Percentiles rank a stretch among this genome's conserved stretches.
These are phyloP conservation scores for Indri indri DNA, from an alignment of 2,113 vertebrate genomes.

Conservation along the genomic window DNA sequence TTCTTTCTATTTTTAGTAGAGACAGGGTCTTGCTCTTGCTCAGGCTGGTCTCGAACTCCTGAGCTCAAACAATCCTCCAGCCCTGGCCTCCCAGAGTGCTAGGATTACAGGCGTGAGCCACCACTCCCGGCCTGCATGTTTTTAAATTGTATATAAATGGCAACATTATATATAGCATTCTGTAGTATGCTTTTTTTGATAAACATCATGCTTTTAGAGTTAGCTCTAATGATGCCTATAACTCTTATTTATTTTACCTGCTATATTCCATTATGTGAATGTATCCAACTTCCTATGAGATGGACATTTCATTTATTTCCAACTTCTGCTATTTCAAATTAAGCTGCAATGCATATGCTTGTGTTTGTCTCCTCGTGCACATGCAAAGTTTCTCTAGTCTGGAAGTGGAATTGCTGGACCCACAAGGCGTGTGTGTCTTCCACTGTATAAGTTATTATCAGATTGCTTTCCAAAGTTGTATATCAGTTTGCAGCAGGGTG, in stretches of 20 bases:
- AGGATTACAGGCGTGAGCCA: too few relatives aligned
- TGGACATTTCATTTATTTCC: not conserved
- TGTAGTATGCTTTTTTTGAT: not conserved
- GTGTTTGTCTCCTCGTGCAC: not conserved
- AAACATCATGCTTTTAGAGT: not conserved
- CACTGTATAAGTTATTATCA: not conserved
- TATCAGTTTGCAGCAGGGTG: not conserved
- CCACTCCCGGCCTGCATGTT: not conserved
- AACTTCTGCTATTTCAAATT: not conserved
- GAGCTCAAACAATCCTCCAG: too few relatives aligned
- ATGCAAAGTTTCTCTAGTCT: not conserved
- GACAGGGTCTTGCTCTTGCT: too few relatives aligned
- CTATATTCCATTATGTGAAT: not conserved
- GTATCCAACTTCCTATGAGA: not conserved
- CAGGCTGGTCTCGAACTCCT: too few relatives aligned
- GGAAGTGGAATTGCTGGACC: not conserved
- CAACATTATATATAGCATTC: not conserved
- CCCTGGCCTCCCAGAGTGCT: too few relatives aligned
- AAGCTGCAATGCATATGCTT: not conserved
- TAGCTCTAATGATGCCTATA: not conserved
- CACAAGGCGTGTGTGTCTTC: not conserved
- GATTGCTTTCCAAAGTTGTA: not conserved
- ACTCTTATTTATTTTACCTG: not conserved
- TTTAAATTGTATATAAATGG: not conserved
- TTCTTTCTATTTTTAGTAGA: too few relatives aligned